Percentiles rank a stretch among this genome's conserved stretches.
Evolutionary conservation across 2,113 vertebrate genomes (phyloP).

Genomic region (Toxostoma redivivum): DNA sequence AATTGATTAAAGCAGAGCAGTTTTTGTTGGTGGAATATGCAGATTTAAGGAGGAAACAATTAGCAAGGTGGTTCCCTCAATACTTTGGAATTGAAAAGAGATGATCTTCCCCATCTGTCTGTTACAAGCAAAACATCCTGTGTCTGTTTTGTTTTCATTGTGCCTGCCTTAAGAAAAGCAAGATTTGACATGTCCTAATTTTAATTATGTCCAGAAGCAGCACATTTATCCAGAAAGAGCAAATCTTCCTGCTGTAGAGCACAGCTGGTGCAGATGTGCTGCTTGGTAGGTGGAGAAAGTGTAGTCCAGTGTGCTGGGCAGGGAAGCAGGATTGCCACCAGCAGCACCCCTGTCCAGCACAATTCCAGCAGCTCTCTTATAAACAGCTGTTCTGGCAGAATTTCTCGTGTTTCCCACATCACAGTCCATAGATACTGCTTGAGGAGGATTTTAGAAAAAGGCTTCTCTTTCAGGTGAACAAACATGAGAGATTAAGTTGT

Average conservation of each 20-base stretch:
- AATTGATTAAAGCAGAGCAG: neutral
- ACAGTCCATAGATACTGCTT: neutral
- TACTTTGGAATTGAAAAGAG: neutral
- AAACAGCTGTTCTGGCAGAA: neutral
- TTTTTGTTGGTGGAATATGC: neutral
- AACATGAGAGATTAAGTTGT: neutral
- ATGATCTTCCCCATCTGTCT: neutral
- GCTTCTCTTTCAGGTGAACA: neutral
- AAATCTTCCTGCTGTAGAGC: neutral
- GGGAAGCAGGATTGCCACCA: neutral
- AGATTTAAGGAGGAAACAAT: neutral
- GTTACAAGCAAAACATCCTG: accelerated
- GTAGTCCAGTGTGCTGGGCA: neutral
- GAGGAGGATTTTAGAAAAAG: neutral
- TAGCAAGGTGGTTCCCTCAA: neutral
- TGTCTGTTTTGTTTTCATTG: neutral
- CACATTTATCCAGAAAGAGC: neutral
- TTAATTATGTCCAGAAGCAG: neutral
- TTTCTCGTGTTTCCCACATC: neutral
- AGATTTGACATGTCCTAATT: neutral
- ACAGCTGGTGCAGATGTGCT: neutral
- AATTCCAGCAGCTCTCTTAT: neutral
- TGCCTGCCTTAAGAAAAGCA: neutral
- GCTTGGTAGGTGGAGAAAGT: neutral
- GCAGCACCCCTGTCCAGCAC: neutral